Evolutionary conservation across 2,797 vertebrate species (phyloP), one percentile per base, ranked within the genome.

Genomic region (Lepilemur septentrionalis): DNA sequence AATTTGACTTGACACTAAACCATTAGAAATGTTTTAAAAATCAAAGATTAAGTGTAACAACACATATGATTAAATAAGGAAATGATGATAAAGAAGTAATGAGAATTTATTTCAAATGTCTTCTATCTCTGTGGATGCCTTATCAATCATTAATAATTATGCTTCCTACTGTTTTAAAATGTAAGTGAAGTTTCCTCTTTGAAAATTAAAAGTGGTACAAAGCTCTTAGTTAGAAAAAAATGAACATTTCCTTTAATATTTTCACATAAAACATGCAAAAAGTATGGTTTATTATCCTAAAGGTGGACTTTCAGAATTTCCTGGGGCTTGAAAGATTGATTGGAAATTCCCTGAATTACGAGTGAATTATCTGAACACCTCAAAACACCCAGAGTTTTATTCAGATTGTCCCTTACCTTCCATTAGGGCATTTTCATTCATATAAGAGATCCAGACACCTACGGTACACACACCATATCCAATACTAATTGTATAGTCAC

Each of bases 1-100:
- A 48, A 23, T 91, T 81, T 93, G 55, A 30, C 25, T 92, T 87
- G 20, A 41, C 80, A 82, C 81, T 92, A 90, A 89, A 32, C 30
- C 75, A 85, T 48, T 65, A 86, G 18, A 0, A 67, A 59, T 91
- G 9, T 43, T 94, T 94, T 50, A 81, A 93, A 95, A 96, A 41
- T 96, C 38, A 79, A 96, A 85, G 3, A 57, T 41, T 23, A 76
- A 91, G 11, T 75, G 57, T 55, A 80, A 69, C 5, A 86, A 86
- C 23, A 75, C 13, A 57, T 41, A 50, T 73, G 23, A 69, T 63
- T 84, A 84, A 93, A 72, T 69, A 88, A 94, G n/a, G 10, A 94
- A 90, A 89, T 88, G 15, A 83, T 85, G 5, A 67, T 83, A 75
- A 90, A 80, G 7, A 93, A 76, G 4, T 28, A 93, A 78, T 79